Conservation (phyloP, 1,140 invertebrate species). For the Drosophila triauraria region DNA sequence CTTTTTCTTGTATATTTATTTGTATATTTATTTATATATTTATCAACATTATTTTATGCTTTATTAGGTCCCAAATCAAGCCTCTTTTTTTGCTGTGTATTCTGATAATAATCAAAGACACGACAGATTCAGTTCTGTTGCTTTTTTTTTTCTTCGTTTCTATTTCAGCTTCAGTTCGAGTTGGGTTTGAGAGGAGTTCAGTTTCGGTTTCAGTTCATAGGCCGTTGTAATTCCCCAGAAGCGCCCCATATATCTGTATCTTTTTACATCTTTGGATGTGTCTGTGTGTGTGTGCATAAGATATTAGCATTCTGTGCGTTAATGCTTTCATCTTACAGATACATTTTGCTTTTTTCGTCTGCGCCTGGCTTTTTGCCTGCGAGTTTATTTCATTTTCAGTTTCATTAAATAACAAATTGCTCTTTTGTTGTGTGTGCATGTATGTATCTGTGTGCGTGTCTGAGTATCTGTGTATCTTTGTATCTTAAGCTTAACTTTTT, state of each 20-base stretch:
- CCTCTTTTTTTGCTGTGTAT: neutral
- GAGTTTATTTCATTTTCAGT: slow-evolving; percentile 64
- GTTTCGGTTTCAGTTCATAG: slow-evolving; percentile 50
- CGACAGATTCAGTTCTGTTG: slow-evolving; percentile 38
- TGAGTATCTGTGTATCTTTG: slow-evolving; percentile 34
- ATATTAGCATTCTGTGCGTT: slow-evolving; percentile 64
- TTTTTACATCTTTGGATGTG: neutral
- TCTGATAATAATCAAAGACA: slow-evolving; percentile 49
- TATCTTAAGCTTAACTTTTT: slow-evolving; percentile 50
- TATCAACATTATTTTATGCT: neutral
- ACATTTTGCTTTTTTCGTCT: slow-evolving; percentile 27
- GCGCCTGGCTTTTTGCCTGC: slow-evolving; percentile 36
- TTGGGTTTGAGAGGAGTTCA: slow-evolving; percentile 24
- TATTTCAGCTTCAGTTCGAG: slow-evolving; percentile 11
- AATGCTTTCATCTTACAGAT: slow-evolving; percentile 63
- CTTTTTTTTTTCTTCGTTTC: slow-evolving; percentile 1
- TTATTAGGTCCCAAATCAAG: neutral
- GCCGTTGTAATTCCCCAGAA: slow-evolving; percentile 50
- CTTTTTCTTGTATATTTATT: too few species aligned
- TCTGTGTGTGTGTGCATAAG: slow-evolving; percentile 52
- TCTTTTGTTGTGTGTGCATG: slow-evolving; percentile 55
- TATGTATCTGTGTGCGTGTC: slow-evolving; percentile 9
- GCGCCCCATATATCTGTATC: slow-evolving; percentile 32
- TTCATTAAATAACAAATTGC: slow-evolving; percentile 70
- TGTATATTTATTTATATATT: neutral